Percentiles rank a stretch among this genome's conserved stretches.
Evolutionary conservation across 2,888 invertebrate genomes (phyloP).

Genomic region (Cheilosia scutellata): DNA sequence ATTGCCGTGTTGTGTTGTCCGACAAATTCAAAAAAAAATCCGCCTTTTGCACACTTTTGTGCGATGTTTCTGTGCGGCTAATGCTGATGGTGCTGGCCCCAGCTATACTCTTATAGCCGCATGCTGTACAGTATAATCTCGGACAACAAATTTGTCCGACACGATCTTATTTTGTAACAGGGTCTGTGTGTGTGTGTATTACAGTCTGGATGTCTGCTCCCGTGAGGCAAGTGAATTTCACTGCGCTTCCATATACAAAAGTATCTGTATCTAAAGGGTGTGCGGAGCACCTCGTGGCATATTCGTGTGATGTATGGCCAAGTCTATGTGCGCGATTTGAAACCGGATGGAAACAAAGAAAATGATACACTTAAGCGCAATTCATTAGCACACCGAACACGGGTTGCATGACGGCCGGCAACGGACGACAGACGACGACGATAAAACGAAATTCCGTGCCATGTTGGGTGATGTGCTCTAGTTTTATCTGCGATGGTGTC

Average conservation of each 20-base stretch:
- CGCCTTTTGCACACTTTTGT: conserved; percentile 69
- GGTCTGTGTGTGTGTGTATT: conserved; percentile 1
- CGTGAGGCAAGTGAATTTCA: conserved; percentile 71
- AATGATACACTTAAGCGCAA: conserved; percentile 53
- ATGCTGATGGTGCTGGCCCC: background rate
- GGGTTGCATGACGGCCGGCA: conserved; percentile 37
- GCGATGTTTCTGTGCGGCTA: conserved; percentile 12
- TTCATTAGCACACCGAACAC: conserved; percentile 73
- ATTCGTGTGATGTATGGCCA: conserved; percentile 69
- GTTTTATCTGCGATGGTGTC: conserved; percentile 30
- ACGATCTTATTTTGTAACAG: conserved; percentile 71
- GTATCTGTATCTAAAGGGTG: background rate
- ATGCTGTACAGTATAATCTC: conserved; percentile 49
- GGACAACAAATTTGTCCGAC: conserved; percentile 74
- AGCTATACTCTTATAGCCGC: conserved; percentile 10
- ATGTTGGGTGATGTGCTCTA: conserved; percentile 69
- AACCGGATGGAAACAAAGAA: conserved; percentile 59
- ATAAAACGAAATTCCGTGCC: conserved; percentile 61
- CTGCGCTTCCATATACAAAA: conserved; percentile 11
- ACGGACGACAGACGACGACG: background rate
- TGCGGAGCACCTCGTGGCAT: background rate
- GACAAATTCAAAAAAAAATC: conserved; percentile 54
- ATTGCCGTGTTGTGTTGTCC: conserved; percentile 60
- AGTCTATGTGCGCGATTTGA: conserved; percentile 34
- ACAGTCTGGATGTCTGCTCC: conserved; percentile 56